Base-by-base conservation (phyloP, 2,888 invertebrate genomes). In the Leptopilina drosophilae region DNA sequence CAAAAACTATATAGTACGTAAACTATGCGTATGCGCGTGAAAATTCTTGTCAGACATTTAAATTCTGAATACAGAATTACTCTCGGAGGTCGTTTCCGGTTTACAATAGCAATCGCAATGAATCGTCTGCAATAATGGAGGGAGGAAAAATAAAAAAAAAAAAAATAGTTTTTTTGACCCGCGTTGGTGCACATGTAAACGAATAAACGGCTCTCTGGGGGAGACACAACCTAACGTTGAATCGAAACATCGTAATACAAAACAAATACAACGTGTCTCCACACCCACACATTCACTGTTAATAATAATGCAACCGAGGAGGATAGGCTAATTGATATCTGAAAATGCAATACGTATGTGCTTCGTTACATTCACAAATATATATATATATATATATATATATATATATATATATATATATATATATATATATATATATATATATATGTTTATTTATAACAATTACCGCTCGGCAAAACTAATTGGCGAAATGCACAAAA, bases 51-150 rank as follows among this genome's bases (percentile, higher is more conserved):
- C n/a, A 56, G 53, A 53, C 53, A 69, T 20, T 69, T 69, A 26
- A 73, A 9, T 56, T 53, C 53, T n/a, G 53, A 26, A 73, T 73
- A 49, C 11, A 73, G 53, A 73, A 73, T 56, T 26, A n/a, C 77
- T 46, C 77, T 64, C 80, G 75, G 73, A 42, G 78, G 78, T 81
- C 78, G 79, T 82, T 81, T 82, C 80, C 80, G 82, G 82, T 82
- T 85, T 85, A 81, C 84, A 82, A 81, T 67, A 78, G 82, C 83
- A 83, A 82, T 85, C 80, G 82, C 86, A 84, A 82, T 85, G 84
- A 85, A 85, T 84, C 79, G 82, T 79, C 73, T 26, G 67, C 56
- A 73, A 49, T 49, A 49, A 12, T 33, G 73, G 56, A 73, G 73
- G 12, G 56, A 53, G 73, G 33, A 14, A 56, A 11, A 49, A 11